Percentiles rank a stretch among this genome's conserved stretches.
These are phyloP conservation scores for Ganaspis sp. DNA, from an alignment of 1,140 invertebrate genomes.

Conservation along the genomic window DNA sequence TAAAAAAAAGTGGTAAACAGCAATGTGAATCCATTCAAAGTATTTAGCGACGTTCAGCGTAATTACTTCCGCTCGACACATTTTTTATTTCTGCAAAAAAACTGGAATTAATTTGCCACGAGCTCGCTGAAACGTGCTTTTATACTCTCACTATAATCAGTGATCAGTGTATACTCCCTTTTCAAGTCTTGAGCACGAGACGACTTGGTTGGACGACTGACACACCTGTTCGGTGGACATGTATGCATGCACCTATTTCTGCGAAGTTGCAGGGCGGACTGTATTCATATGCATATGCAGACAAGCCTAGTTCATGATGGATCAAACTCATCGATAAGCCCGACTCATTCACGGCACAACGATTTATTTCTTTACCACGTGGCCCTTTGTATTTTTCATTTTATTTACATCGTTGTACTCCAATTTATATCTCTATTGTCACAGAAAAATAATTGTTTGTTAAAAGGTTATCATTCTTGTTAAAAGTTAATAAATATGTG, in stretches of 20 bases:
- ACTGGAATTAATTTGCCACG: slow-evolving; percentile 13
- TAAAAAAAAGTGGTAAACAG: neutral
- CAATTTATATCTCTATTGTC: neutral
- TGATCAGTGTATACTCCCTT: slow-evolving; percentile 13
- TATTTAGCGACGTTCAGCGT: slow-evolving; percentile 8
- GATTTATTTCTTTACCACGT: slow-evolving; percentile 5
- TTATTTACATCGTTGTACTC: neutral
- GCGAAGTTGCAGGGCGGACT: neutral
- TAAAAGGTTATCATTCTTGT: too few species aligned
- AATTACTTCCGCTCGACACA: slow-evolving; percentile 12
- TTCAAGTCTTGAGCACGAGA: slow-evolving; percentile 5
- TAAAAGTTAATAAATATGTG: too few species aligned
- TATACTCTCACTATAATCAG: slow-evolving; percentile 13
- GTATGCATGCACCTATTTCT: slow-evolving; percentile 9
- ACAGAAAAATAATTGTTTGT: neutral
- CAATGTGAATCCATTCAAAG: slow-evolving; percentile 13
- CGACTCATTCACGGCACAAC: neutral
- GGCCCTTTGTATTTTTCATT: slow-evolving; percentile 5
- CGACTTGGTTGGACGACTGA: slow-evolving; percentile 7
- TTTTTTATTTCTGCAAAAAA: slow-evolving; percentile 11
- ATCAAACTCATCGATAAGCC: slow-evolving; percentile 9
- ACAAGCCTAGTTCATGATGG: slow-evolving; percentile 9
- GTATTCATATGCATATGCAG: neutral
- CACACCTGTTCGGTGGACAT: slow-evolving; percentile 11
- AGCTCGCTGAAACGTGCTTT: slow-evolving; percentile 12